Percentiles rank a stretch among this genome's conserved stretches.
Evolutionary conservation across 2,797 vertebrate genomes (phyloP).

Genomic region (Leptoclinus maculatus): DNA sequence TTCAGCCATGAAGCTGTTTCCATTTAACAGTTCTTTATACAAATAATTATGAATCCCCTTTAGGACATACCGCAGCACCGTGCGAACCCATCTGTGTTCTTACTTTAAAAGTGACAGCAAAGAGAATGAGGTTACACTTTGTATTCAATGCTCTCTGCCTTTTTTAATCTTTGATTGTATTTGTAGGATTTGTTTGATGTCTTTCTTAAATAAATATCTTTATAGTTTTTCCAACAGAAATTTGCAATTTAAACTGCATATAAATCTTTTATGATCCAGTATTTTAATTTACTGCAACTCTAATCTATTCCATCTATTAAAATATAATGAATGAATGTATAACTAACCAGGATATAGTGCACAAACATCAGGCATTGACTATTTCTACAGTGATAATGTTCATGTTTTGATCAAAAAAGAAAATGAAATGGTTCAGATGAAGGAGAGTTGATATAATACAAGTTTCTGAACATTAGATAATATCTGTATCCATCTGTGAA

Average conservation of each 20-base stretch:
- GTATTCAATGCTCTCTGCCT: not conserved
- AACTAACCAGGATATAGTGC: not conserved
- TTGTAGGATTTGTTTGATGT: not conserved
- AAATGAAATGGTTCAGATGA: not conserved
- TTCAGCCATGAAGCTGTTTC: conserved; percentile 20
- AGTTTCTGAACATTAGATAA: not conserved
- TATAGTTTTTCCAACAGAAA: not conserved
- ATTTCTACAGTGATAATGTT: not conserved
- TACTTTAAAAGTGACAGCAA: conserved; percentile 6
- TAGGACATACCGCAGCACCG: not conserved
- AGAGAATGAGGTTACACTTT: conserved; percentile 14
- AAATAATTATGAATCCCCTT: conserved; percentile 28
- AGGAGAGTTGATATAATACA: not conserved
- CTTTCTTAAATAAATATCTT: not conserved
- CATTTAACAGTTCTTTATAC: conserved; percentile 27
- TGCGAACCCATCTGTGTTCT: not conserved
- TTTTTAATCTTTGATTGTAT: not conserved
- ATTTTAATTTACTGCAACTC: not conserved
- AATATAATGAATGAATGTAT: not conserved
- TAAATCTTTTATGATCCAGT: not conserved
- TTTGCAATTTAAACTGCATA: not conserved
- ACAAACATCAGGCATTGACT: not conserved
- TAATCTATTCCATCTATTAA: not conserved
- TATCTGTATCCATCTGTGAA: conserved; percentile 27
- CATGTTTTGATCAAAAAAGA: conserved; percentile 14